These are phyloP conservation scores for Melieria omissa DNA, from an alignment of 2,888 invertebrate genomes.

Conservation along the genomic window DNA sequence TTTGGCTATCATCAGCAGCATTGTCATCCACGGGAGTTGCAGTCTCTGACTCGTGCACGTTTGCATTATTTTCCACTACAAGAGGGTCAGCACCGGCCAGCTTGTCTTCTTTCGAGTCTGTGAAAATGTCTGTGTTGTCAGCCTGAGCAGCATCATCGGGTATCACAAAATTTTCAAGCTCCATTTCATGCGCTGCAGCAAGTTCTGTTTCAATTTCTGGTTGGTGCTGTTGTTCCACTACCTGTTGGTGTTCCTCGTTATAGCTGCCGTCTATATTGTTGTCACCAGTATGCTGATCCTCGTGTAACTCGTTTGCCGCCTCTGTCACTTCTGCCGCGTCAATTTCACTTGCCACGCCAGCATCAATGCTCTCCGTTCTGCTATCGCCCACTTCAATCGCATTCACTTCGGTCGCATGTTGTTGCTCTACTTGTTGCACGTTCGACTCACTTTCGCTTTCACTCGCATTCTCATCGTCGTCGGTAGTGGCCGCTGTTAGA, in stretches of 20 bases:
- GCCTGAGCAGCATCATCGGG: neutral
- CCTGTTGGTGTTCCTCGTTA: constrained; percentile 22
- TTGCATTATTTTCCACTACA: neutral
- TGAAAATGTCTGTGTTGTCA: too few species aligned
- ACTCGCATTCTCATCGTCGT: neutral
- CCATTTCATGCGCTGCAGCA: constrained; percentile 2
- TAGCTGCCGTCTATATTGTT: constrained; percentile 24
- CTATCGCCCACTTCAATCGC: constrained; percentile 7
- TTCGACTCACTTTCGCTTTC: constrained; percentile 18
- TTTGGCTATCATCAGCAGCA: neutral
- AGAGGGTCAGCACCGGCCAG: constrained; percentile 19
- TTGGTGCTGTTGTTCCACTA: constrained; percentile 38
- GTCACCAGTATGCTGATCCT: neutral
- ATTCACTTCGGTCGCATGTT: neutral
- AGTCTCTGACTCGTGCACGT: neutral
- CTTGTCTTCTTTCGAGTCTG: constrained; percentile 13
- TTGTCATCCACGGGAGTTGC: constrained; percentile 12
- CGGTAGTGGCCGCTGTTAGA: neutral
- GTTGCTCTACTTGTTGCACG: neutral
- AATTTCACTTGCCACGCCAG: constrained; percentile 7
- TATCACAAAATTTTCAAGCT: neutral
- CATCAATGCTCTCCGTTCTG: neutral
- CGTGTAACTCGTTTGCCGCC: neutral
- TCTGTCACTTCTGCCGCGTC: constrained; percentile 4
- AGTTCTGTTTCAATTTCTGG: constrained; percentile 9